Base-by-base conservation (phyloP, 2,797 vertebrate species). In the Champsocephalus gunnari region DNA sequence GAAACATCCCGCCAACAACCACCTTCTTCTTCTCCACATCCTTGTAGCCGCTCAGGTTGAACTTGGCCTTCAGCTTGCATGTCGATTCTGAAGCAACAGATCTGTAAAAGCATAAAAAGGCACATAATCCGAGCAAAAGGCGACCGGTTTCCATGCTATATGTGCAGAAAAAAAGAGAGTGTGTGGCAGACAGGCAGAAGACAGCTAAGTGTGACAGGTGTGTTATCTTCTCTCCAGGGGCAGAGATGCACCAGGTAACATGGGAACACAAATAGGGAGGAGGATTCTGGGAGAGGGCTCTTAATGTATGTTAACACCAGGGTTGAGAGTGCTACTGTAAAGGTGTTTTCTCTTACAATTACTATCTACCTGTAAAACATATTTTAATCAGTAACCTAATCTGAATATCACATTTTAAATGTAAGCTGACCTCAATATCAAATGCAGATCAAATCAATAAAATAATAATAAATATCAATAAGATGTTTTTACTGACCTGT, bases 41-140 rank as follows among this genome's bases (percentile, higher is more conserved):
- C 82, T 96, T 95, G 83, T 95, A 96, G 41, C 96, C 95, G 9
- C 69, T 94, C 82, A 98, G 90, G 86, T 96, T 95, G 85, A 97
- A 97, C 79, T 96, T 97, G 81, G 95, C 96, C 80, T 97, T 96
- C 70, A 97, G 86, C 69, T 94, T 91, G 82, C 96, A 97, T 0
- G 88, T 95, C n/a, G 87, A 49, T 50, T 93, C 82, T 16, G 94
- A 77, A 2, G 75, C 76, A 9, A 85, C 58, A 12, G 44, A 71
- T 1, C 51, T 17, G n/a, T 50, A 70, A 38, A 90, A 13, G 34
- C 66, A 67, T 38, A 81, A 85, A 66, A 93, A 56, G 11, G 72
- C 63, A 68, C 90, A 92, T 48, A 96, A 66, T 84, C 88, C 86
- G 3, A 95, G 65, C 56, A 94, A 53, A 59, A 95, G 61, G 12